Conservation (phyloP, 2,797 vertebrate genomes). For the Enteromius thamalakanensis region DNA sequence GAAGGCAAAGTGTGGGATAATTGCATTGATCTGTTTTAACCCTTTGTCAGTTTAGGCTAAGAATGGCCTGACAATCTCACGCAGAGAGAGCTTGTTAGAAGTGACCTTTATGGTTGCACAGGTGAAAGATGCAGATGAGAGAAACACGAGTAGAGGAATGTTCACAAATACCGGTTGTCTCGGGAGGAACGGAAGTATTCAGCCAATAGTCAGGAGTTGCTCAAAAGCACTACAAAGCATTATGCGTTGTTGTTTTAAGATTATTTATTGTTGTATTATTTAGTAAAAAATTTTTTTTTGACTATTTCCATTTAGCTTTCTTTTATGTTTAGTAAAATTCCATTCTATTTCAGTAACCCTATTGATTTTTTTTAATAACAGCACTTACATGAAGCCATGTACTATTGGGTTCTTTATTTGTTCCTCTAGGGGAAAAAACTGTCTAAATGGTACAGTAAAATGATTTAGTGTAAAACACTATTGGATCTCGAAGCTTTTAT, state of each 20-base stretch:
- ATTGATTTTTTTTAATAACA: background rate
- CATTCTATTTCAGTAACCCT: background rate
- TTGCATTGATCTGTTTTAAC: slow-evolving; percentile 69
- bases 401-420: background rate
- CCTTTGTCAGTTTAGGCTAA: slow-evolving; percentile 51
- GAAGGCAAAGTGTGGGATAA: slow-evolving; percentile 56
- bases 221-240: background rate
- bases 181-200: background rate
- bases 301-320: background rate
- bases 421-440: background rate
- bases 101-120: slow-evolving; percentile 57
- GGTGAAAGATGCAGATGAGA: slow-evolving; percentile 40
- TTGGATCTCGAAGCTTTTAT: background rate
- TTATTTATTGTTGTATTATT: background rate
- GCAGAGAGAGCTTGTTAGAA: slow-evolving; percentile 69
- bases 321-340: background rate
- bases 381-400: background rate
- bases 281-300: background rate
- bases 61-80: slow-evolving; percentile 37
- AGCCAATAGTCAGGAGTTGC: background rate
- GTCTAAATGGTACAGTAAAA: background rate
- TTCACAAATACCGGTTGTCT: slow-evolving; percentile 38
- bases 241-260: background rate
- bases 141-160: slow-evolving; percentile 23
- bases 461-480: background rate